Base-by-base conservation (phyloP, 2,888 invertebrate genomes). In the Platycheirus albimanus region DNA sequence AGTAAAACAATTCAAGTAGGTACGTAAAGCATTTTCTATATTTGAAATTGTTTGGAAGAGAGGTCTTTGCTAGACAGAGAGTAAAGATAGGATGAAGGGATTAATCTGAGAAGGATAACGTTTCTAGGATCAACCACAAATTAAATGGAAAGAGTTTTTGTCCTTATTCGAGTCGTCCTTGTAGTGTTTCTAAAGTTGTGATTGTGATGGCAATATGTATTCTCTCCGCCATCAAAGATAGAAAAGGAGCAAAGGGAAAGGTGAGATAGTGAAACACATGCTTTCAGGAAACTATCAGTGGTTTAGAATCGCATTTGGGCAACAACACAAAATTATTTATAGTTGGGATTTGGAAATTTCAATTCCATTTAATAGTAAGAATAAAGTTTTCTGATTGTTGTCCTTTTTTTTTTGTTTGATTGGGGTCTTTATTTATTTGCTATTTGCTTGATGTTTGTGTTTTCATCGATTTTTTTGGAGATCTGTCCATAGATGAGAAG, bases 321-420 rank as follows among this genome's bases (percentile, higher is more conserved):
- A 47, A 58, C 24, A 41, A 20, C n/a, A 38, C 15, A 43, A 17
- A 15, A 58, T 17, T 28, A 3, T 10, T 1, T 19, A 3, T 13
- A 15, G 36, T 24, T 36, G 15, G 63, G 61, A 45, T 33, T 49
- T 24, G 63, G 38, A 54, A 69, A 74, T 54, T 79, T 19, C 54
- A 78, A 72, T 78, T 78, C 52, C 58, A 66, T 61, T 74, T 63
- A 74, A 69, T 69, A 63, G 79, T 13, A 45, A 56, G 70, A 70
- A 70, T 80, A 70, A 80, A 70, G 80, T 70, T 71, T 51, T 71
- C 45, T 61, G 80, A 81, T 81, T 81, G 70, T 81, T 76, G 70
- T 81, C 75, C 58, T 47, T 61, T 75, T 64, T 41, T 47, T 61
- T 75, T 66, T 41, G 52, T 36, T 61, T 71, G 52, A 66, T 71